Evolutionary conservation across 1,140 invertebrate genomes (phyloP).

Genomic region (Hyposmocoma kahamanoa): DNA sequence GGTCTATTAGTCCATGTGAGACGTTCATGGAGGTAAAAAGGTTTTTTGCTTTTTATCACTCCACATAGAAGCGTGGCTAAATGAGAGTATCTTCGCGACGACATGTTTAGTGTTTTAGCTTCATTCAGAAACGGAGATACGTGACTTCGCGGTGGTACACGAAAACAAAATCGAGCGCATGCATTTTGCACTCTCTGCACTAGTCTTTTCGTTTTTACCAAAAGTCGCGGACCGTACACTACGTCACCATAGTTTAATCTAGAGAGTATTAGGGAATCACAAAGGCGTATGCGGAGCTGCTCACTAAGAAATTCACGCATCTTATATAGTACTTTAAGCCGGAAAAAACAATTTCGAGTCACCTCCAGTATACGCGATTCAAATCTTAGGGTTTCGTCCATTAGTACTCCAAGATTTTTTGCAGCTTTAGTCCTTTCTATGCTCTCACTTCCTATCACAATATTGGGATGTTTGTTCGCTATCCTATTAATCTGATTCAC

Average conservation of each 20-base stretch:
- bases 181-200: not conserved
- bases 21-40: not conserved
- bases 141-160: not conserved
- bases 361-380: not conserved
- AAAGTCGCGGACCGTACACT: not conserved
- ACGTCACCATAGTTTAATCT: not conserved
- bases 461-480: not conserved
- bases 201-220: not conserved
- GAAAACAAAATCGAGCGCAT: conserved; percentile 3
- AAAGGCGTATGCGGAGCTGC: not conserved
- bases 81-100: not conserved
- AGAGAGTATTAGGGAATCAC: not conserved
- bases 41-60: not conserved
- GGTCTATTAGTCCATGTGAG: not conserved
- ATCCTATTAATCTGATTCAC: not conserved
- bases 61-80: not conserved
- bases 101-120: not conserved
- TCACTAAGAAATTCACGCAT: not conserved
- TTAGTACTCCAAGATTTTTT: not conserved
- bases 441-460: not conserved
- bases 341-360: conserved; percentile 1
- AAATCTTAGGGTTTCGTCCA: not conserved
- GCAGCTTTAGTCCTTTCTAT: not conserved
- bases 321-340: conserved; percentile 1
- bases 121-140: conserved; percentile 2